phyloP scores from a whole-genome alignment of 2,888 invertebrate genomes.

The Nomada lathburiana region DNA sequence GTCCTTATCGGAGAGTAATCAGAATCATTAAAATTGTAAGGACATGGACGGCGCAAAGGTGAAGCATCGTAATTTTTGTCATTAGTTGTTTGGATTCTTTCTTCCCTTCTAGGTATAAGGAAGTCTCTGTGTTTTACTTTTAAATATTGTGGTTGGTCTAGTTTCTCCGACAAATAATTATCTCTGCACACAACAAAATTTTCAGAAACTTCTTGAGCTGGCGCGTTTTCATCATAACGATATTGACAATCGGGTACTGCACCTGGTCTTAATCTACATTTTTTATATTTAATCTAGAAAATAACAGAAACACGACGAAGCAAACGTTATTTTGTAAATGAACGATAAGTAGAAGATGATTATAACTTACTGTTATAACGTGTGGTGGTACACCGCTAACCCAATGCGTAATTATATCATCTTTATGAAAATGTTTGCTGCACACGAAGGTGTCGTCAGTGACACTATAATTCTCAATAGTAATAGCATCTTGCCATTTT shows the following conservation, averaged over 20 bases:
- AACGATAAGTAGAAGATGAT: not conserved
- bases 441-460: slow-evolving; percentile 81
- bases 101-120: slow-evolving; percentile 41
- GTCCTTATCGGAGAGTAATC: slow-evolving; percentile 30
- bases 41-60: not conserved
- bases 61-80: slow-evolving; percentile 23
- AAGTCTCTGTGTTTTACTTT: slow-evolving; percentile 19
- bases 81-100: slow-evolving; percentile 32
- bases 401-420: slow-evolving; percentile 82
- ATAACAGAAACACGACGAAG: not conserved
- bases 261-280: slow-evolving; percentile 78
- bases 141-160: not conserved
- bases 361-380: slow-evolving; percentile 77
- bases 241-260: slow-evolving; percentile 73
- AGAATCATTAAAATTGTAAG: slow-evolving; percentile 34
- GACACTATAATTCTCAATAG: slow-evolving; percentile 77
- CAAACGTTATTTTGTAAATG: not conserved
- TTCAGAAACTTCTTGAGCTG: slow-evolving; percentile 15
- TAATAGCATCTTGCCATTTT: slow-evolving; percentile 80
- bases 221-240: slow-evolving; percentile 20
- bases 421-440: slow-evolving; percentile 79
- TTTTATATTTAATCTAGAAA: slow-evolving; percentile 79
- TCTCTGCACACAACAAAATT: slow-evolving; percentile 18
- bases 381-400: slow-evolving; percentile 81
- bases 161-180: slow-evolving; percentile 8